These are phyloP conservation scores for Microdon myrmicae DNA, from an alignment of 2,888 invertebrate genomes.

Conservation along the genomic window DNA sequence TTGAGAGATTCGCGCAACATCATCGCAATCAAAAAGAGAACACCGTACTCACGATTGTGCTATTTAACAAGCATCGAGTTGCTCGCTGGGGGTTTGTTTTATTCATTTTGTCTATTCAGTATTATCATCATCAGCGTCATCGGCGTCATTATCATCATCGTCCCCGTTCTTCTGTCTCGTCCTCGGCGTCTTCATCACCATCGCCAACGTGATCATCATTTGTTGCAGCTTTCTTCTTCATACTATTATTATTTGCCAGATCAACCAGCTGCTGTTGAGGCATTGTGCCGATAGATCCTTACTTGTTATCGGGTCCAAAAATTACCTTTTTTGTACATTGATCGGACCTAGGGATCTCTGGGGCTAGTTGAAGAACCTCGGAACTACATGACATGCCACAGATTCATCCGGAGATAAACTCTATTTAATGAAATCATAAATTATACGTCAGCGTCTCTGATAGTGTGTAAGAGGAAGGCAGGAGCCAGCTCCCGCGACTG, in stretches of 20 bases:
- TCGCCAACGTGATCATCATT: conserved; percentile 15
- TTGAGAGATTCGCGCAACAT: conserved; percentile 49
- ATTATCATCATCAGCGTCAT: neutral
- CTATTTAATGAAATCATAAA: conserved; percentile 66
- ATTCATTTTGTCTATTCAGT: no score
- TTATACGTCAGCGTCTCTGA: no score
- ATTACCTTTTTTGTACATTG: conserved; percentile 55
- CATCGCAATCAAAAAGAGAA: conserved; percentile 54
- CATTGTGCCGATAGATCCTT: no score
- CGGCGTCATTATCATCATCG: neutral
- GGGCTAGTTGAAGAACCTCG: conserved; percentile 38
- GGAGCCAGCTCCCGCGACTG: no score
- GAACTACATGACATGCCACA: conserved; percentile 58
- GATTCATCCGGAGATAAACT: conserved; percentile 64
- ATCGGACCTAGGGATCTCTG: conserved; percentile 49
- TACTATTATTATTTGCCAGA: no score
- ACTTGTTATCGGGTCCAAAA: conserved; percentile 54
- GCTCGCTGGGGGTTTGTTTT: conserved; percentile 4
- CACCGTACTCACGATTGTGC: conserved; percentile 54
- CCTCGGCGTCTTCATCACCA: conserved; percentile 7
- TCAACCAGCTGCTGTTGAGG: conserved; percentile 40
- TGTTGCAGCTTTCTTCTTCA: conserved; percentile 11
- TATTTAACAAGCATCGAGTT: conserved; percentile 54
- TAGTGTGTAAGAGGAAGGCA: no score
- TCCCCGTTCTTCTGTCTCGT: conserved; percentile 1